phyloP scores from a whole-genome alignment of 1,140 invertebrate genomes.

The Nasonia giraulti region DNA sequence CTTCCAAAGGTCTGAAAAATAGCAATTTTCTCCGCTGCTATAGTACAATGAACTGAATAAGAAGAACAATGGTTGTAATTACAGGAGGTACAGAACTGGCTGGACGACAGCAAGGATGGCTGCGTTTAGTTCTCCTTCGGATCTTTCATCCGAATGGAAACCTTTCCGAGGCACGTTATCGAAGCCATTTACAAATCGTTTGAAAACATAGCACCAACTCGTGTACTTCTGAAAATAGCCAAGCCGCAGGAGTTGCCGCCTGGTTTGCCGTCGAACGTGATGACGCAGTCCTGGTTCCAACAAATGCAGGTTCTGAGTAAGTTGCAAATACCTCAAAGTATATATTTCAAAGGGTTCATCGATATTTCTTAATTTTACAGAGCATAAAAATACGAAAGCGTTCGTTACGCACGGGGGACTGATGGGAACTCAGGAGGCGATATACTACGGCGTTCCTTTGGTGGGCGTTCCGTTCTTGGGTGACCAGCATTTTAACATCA shows the following conservation, averaged over 20 bases:
- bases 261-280: conserved; percentile 77
- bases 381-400: conserved; percentile 73
- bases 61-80: too few relatives aligned
- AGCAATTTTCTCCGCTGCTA: too few relatives aligned
- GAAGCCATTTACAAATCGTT: conserved; percentile 58
- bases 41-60: too few relatives aligned
- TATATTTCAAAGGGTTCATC: too few relatives aligned
- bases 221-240: conserved; percentile 61
- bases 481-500: conserved; percentile 75
- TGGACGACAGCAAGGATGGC: conserved; percentile 80
- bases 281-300: conserved; percentile 78
- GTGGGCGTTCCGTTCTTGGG: conserved; percentile 75
- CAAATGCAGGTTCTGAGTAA: conserved; percentile 74
- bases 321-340: not conserved
- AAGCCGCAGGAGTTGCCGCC: conserved; percentile 61
- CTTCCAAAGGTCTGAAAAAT: conserved; percentile 48
- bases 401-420: conserved; percentile 78
- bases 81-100: conserved; percentile 80
- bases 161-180: conserved; percentile 62
- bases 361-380: conserved; percentile 52
- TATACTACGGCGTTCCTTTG: conserved; percentile 75
- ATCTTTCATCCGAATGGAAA: conserved; percentile 80
- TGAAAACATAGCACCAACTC: conserved; percentile 61
- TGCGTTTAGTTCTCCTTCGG: conserved; percentile 85
- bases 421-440: conserved; percentile 74